Evolutionary conservation across 2,797 vertebrate genomes (phyloP).

Genomic region (Pangasius djambal): DNA sequence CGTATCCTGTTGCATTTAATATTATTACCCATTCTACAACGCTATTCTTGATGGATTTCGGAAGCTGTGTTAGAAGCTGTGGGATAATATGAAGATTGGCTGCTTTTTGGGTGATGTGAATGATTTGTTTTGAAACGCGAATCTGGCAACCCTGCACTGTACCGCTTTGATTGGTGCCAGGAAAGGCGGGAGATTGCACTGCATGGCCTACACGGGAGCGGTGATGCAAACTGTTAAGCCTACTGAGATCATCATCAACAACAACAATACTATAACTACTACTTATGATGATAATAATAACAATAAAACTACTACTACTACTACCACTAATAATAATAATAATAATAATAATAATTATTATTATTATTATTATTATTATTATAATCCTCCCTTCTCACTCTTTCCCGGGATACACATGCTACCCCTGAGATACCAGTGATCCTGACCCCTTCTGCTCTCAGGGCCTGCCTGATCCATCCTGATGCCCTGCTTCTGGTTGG

Average conservation of each 20-base stretch:
- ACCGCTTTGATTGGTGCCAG: neutral
- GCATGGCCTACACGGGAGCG: neutral
- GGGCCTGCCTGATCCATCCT: no score
- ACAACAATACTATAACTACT: neutral
- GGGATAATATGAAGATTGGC: no score
- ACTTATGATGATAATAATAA: neutral
- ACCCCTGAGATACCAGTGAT: no score
- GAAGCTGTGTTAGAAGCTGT: neutral
- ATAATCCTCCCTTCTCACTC: no score
- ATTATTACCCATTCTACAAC: neutral
- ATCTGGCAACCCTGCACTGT: neutral
- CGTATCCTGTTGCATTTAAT: neutral
- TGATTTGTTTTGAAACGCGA: neutral
- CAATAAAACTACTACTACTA: neutral
- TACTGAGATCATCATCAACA: neutral
- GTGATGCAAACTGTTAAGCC: neutral
- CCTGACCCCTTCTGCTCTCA: no score
- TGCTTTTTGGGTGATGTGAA: no score
- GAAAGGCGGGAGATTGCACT: slow-evolving; percentile 7
- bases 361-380: no score
- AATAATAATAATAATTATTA: no score
- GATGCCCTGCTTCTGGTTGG: no score
- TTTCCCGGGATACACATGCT: no score
- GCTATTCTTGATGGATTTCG: neutral
- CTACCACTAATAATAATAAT: neutral